Base-by-base conservation (phyloP, 2,113 vertebrate species). In the Chionomys nivalis region DNA sequence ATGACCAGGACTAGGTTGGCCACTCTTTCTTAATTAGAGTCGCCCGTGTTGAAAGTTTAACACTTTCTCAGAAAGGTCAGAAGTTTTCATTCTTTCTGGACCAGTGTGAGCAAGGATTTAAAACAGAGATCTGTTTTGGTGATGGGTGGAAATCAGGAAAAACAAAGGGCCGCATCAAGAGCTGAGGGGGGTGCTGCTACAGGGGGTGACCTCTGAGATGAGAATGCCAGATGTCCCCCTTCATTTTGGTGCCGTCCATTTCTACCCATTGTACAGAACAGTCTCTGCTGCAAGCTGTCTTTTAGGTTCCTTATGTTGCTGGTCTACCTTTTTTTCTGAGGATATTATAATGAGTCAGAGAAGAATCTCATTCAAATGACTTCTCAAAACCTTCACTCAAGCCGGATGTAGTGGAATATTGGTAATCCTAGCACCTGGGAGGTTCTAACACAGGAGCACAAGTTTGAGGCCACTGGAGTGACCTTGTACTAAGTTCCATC, bases 111-210 rank as follows among this genome's bases (percentile, higher is more conserved):
- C 89, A 96, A 11, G 7, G 78, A 33, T 96, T 77, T 16, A 95
- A 93, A 33, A 19, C 11, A 94, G 81, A 94, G 12, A 31, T 82
- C 89, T 96, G 66, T 31, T 58, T 58, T 21, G 58, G 19, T 90
- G 79, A 93, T 94, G 58, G 12, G 77, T 92, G 94, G 68, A 94
- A 98, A 78, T 26, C 19, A 76, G 82, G 31, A 66, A 97, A 98
- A 95, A 63, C 89, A 23, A 90, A 61, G 86, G 72, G 82, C 23
- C 7, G 19, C 3, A 70, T 10, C 33, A 61, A 39, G 6, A 63
- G 13, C 10, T 36, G 72, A 82, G 7, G 61, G 31, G n/a, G 4
- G 77, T 23, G 7, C 16, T 12, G 21, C 5, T 88, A 47, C 28
- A 24, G 65, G n/a, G 52, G 47, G 7, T 91, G 42, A 89, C 4